Conservation (phyloP, 1,140 invertebrate genomes). For the Zelostemma sp. region DNA sequence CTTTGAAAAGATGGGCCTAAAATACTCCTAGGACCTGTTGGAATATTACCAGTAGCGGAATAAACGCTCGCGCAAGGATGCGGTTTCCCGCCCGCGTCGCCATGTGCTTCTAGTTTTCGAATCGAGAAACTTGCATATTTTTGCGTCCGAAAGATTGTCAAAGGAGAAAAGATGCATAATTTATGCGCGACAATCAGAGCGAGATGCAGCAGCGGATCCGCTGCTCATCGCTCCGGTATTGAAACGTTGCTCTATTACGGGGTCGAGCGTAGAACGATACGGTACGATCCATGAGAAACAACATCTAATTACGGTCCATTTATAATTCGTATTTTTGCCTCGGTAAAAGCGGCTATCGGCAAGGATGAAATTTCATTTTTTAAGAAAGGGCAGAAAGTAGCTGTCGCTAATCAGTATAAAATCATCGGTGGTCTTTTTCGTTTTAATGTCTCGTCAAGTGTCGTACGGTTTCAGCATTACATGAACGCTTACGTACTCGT, state of each 20-base stretch:
- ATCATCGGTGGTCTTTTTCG: too few species aligned
- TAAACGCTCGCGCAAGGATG: too few species aligned
- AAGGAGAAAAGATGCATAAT: constrained; percentile 7
- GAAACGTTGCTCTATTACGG: constrained; percentile 33
- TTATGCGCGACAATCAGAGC: constrained; percentile 41
- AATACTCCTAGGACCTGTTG: too few species aligned
- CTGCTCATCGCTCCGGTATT: constrained; percentile 42
- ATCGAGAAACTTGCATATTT: too few species aligned
- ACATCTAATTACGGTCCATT: constrained; percentile 10
- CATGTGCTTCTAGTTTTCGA: too few species aligned
- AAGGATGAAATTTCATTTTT: too few species aligned
- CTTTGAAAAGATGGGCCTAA: not conserved
- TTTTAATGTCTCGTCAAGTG: constrained; percentile 21
- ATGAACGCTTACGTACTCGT: too few species aligned
- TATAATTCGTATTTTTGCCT: not conserved
- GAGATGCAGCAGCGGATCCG: constrained; percentile 35
- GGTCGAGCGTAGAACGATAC: constrained; percentile 15
- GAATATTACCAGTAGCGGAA: too few species aligned
- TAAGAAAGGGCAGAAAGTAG: too few species aligned
- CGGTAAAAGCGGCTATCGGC: constrained; percentile 21
- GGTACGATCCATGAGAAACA: constrained; percentile 3
- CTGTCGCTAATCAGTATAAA: too few species aligned
- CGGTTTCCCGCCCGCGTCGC: too few species aligned
- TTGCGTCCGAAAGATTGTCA: too few species aligned
- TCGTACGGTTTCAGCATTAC: constrained; percentile 39